phyloP scores from a whole-genome alignment of 1,140 invertebrate species.

The Penaeus chinensis region DNA sequence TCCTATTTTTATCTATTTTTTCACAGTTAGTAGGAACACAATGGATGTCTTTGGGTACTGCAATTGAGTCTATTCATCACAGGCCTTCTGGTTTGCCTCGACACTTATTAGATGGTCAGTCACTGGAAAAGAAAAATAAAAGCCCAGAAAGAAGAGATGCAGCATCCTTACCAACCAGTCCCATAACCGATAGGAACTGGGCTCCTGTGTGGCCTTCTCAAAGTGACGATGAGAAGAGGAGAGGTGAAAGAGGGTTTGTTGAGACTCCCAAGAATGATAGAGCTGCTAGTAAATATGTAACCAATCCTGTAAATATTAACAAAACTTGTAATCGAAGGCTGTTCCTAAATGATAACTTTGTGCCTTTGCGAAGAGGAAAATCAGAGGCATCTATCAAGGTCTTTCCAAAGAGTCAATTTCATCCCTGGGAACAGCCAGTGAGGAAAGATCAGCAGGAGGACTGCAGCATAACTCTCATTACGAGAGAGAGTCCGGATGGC shows the following conservation, averaged over 20 bases:
- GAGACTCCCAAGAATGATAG: too few species aligned
- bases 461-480: constrained; percentile 10
- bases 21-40: too few species aligned
- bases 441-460: neutral
- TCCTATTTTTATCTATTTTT: too few species aligned
- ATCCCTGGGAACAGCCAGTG: too few species aligned
- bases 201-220: neutral
- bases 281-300: too few species aligned
- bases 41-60: too few species aligned
- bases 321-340: neutral
- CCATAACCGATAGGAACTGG: neutral
- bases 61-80: too few species aligned
- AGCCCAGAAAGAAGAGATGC: neutral
- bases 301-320: neutral
- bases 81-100: too few species aligned
- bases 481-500: constrained; percentile 49
- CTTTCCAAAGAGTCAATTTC: too few species aligned
- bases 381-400: neutral
- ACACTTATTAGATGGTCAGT: too few species aligned
- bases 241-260: neutral
- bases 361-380: neutral
- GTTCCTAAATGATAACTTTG: neutral
- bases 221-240: neutral
- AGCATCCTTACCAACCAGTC: neutral
- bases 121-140: neutral